These are phyloP conservation scores for Pelodytes ibericus DNA, from an alignment of 2,797 vertebrate species.

Conservation along the genomic window DNA sequence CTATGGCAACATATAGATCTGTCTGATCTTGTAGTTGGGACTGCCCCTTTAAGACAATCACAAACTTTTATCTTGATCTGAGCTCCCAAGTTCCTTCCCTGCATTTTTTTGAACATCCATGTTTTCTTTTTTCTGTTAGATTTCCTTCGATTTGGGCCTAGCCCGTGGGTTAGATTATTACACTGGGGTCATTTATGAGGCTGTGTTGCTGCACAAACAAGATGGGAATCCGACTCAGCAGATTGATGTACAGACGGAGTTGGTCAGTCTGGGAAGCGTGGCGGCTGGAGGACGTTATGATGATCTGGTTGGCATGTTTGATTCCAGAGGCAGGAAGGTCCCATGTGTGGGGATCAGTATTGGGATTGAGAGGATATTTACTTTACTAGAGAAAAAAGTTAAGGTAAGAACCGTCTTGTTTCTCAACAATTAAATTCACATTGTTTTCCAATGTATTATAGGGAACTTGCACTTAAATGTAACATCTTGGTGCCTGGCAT, in stretches of 20 bases:
- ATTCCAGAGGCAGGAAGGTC: slow-evolving; percentile 81
- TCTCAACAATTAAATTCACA: background rate
- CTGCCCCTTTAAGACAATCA: too few species aligned
- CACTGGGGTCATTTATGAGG: slow-evolving; percentile 88
- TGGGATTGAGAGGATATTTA: slow-evolving; percentile 87
- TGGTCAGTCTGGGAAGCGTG: slow-evolving; percentile 79
- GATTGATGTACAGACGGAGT: slow-evolving; percentile 58
- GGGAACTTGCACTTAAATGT: too few species aligned
- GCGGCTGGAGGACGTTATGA: slow-evolving; percentile 88
- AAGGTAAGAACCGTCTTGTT: slow-evolving; percentile 70
- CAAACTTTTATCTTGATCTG: too few species aligned
- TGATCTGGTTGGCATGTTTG: slow-evolving; percentile 85
- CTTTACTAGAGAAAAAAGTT: slow-evolving; percentile 84
- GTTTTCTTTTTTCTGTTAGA: slow-evolving; percentile 45
- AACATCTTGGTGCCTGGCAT: too few species aligned
- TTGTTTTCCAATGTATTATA: too few species aligned
- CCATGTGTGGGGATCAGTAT: slow-evolving; percentile 89
- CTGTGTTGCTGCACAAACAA: slow-evolving; percentile 70
- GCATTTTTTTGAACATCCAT: background rate
- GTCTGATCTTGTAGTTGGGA: too few species aligned
- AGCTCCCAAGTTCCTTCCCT: too few species aligned
- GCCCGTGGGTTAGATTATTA: slow-evolving; percentile 90
- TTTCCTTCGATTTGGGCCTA: slow-evolving; percentile 83
- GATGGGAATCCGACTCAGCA: slow-evolving; percentile 55
- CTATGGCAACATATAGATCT: too few species aligned